Evolutionary conservation across 1,140 invertebrate species (phyloP).

Genomic region (Galleria mellonella): DNA sequence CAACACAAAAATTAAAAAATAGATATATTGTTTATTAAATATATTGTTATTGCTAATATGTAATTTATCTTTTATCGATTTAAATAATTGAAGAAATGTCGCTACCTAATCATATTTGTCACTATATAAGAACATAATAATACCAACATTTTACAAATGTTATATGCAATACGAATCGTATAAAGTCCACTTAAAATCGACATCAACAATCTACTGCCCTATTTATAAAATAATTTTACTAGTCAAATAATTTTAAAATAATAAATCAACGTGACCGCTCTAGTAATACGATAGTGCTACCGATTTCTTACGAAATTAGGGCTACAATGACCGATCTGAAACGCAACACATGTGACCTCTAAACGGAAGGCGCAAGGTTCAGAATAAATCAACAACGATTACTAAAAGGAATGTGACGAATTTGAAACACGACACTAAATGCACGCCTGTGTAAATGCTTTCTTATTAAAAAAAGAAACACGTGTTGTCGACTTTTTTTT

Average conservation of each 20-base stretch:
- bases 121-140: too few relatives aligned
- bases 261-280: not conserved
- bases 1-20: too few relatives aligned
- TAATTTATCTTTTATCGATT: too few relatives aligned
- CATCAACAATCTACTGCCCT: too few relatives aligned
- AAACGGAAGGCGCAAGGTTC: not conserved
- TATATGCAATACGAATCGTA: too few relatives aligned
- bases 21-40: too few relatives aligned
- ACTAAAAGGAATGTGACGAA: not conserved
- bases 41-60: too few relatives aligned
- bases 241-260: constrained; percentile 2
- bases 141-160: too few relatives aligned
- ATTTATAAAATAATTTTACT: constrained; percentile 5
- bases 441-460: constrained; percentile 37
- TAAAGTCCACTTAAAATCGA: too few relatives aligned
- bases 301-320: constrained; percentile 5
- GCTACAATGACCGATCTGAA: not conserved
- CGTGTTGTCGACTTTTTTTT: constrained; percentile 14
- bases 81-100: too few relatives aligned
- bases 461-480: constrained; percentile 36
- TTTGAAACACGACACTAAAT: constrained; percentile 11
- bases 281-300: constrained; percentile 30
- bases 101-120: too few relatives aligned
- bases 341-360: not conserved
- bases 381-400: not conserved